phyloP scores from a whole-genome alignment of 2,797 vertebrate genomes.

The Naso thynnoides region DNA sequence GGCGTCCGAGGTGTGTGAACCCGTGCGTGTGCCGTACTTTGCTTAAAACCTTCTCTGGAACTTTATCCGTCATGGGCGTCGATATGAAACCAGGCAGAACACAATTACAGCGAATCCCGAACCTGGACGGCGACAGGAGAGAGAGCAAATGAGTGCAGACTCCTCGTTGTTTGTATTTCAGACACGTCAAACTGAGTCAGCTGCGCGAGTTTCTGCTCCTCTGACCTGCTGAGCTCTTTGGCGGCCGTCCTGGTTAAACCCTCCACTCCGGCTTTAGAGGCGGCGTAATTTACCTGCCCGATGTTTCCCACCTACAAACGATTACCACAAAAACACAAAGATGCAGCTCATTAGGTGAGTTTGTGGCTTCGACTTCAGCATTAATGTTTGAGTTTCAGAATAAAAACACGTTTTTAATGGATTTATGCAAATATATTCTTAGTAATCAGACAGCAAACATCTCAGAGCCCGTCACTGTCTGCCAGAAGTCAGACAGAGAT shows the following conservation, averaged over 20 bases:
- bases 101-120: constrained; percentile 90
- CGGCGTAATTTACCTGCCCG: constrained; percentile 89
- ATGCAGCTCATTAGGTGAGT: too few relatives aligned
- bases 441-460: too few relatives aligned
- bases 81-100: constrained; percentile 90
- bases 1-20: too few relatives aligned
- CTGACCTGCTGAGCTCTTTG: constrained; percentile 90
- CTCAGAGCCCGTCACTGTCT: too few relatives aligned
- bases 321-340: too few relatives aligned
- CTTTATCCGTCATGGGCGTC: constrained; percentile 91
- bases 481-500: too few relatives aligned
- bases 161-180: background rate
- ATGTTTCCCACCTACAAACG: constrained; percentile 88
- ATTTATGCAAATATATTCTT: background rate
- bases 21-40: constrained; percentile 78
- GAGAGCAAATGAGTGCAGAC: rapidly evolving
- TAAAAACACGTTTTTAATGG: background rate
- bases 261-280: constrained; percentile 92
- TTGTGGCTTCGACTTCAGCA: background rate
- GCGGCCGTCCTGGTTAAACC: constrained; percentile 88
- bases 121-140: constrained; percentile 72
- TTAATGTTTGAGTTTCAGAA: background rate
- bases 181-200: rapidly evolving
- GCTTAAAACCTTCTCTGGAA: constrained; percentile 88
- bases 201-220: rapidly evolving